Base-by-base conservation (phyloP, 2,888 invertebrate species). In the Eretmocerus hayati region DNA sequence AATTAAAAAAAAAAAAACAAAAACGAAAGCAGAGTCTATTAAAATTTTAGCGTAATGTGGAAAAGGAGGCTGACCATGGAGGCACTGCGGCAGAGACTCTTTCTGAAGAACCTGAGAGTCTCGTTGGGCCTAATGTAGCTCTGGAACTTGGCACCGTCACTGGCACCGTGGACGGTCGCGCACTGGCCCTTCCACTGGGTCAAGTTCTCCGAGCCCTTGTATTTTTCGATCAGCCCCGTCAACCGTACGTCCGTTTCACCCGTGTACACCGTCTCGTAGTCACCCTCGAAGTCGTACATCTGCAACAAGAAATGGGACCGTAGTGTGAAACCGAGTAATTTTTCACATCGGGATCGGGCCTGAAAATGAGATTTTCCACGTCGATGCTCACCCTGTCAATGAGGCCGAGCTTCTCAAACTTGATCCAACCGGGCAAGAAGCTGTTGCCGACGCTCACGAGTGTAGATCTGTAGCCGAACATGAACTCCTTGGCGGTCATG, bases 221-320 rank as follows among this genome's bases (percentile, higher is more conserved):
- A 90, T 0, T 83, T 88, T 50, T 86, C 87, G 48, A 89, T 77
- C 0, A 89, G 75, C 0, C 90, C 90, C 0, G 85, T 76, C 15
- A 74, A 63, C 1, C 75, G 70, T 0, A 83, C 67, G 61, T 88
- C 79, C 0, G 72, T 69, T 42, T 77, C 77, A 0, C 90, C 90
- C 0, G 87, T 87, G 68, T 79, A 85, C 8, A 88, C 79, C 0
- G 89, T 90, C 61, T 87, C 87, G 61, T 73, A 86, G 59, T 90
- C 90, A 0, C 84, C 85, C 0, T 80, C 74, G 61, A 90, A 90
- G 58, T 90, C 85, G 69, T 90, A 90, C 90, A 90, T 90, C 88
- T 89, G 72, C 1, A 69, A 63, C 19, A 11, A 22, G 21, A n/a
- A n/a, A n/a, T n/a, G n/a, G n/a, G n/a, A n/a, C n/a, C n/a, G n/a